Percentiles rank a stretch among this genome's conserved stretches.
Evolutionary conservation across 2,797 vertebrate species (phyloP).

Genomic region (Loris lydekkerianus): DNA sequence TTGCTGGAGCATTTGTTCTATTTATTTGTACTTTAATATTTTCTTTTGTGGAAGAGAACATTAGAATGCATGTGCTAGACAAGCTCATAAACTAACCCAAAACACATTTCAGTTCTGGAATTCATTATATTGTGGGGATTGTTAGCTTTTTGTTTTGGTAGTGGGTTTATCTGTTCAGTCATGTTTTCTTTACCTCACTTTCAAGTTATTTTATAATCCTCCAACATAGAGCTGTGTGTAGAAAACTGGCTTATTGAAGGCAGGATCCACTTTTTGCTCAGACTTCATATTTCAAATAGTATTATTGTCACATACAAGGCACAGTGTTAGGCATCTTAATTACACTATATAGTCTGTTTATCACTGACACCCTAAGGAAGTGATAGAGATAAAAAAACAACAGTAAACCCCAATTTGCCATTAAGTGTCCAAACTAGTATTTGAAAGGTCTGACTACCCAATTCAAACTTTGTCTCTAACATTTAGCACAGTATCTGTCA

Average conservation of each 20-base stretch:
- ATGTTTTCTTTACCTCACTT: slow-evolving; percentile 31
- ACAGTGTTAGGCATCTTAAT: slow-evolving; percentile 3
- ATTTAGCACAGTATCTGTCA: not conserved
- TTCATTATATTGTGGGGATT: slow-evolving; percentile 16
- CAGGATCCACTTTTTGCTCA: slow-evolving; percentile 17
- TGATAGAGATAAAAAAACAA: not conserved
- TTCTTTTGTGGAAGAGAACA: slow-evolving; percentile 36
- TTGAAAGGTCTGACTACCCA: slow-evolving; percentile 3
- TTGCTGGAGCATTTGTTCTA: slow-evolving; percentile 9
- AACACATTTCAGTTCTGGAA: slow-evolving; percentile 2
- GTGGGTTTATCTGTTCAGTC: slow-evolving; percentile 36
- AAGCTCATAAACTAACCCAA: slow-evolving; percentile 30
- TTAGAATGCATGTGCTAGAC: slow-evolving; percentile 2
- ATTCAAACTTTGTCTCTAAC: not conserved
- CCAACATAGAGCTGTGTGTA: not conserved
- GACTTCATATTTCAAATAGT: slow-evolving; percentile 5
- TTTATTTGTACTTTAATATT: slow-evolving; percentile 29
- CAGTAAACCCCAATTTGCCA: not conserved
- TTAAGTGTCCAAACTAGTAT: not conserved
- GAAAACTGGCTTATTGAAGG: slow-evolving; percentile 15
- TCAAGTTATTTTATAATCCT: slow-evolving; percentile 17
- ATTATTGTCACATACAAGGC: not conserved
- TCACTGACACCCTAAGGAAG: not conserved
- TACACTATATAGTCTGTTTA: slow-evolving; percentile 7
- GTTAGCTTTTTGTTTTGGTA: slow-evolving; percentile 50